Percentiles rank a stretch among this genome's conserved stretches.
phyloP scores from a whole-genome alignment of 2,113 vertebrate genomes.

The Carettochelys insculpta region DNA sequence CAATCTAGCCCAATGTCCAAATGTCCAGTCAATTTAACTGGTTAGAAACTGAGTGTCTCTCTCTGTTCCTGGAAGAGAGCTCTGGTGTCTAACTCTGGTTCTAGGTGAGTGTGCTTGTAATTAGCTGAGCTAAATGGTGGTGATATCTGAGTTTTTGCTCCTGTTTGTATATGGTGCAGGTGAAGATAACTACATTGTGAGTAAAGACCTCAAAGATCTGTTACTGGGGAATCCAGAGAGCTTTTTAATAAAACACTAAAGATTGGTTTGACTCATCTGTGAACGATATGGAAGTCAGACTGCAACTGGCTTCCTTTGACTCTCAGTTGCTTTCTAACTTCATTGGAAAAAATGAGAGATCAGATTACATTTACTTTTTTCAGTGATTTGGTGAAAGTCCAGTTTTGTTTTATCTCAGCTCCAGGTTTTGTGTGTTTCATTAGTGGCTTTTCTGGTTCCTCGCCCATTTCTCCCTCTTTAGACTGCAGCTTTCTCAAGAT shows the following conservation, averaged over 20 bases:
- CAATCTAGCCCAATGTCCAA: accelerated
- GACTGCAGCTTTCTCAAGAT: neutral
- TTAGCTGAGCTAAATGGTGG: neutral
- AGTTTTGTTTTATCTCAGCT: neutral
- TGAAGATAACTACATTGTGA: neutral
- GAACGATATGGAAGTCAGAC: neutral
- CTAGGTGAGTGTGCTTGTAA: neutral
- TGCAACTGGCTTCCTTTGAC: neutral
- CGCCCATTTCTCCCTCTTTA: neutral
- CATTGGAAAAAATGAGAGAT: neutral
- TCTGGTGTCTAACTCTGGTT: neutral
- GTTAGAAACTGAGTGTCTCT: neutral
- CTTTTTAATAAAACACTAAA: neutral
- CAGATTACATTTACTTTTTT: neutral
- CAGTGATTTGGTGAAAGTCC: neutral
- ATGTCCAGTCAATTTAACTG: neutral
- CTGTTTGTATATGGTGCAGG: neutral
- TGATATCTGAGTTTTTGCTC: neutral
- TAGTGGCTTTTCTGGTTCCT: neutral
- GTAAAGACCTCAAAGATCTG: neutral
- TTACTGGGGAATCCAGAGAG: neutral
- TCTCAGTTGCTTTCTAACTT: neutral
- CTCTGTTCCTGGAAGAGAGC: neutral
- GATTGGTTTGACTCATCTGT: neutral
- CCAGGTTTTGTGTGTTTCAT: neutral